A percentile compares a stretch with the other conserved stretches of the same genome.
phyloP scores from a whole-genome alignment of 2,113 vertebrate genomes.

The Sturnira hondurensis region DNA sequence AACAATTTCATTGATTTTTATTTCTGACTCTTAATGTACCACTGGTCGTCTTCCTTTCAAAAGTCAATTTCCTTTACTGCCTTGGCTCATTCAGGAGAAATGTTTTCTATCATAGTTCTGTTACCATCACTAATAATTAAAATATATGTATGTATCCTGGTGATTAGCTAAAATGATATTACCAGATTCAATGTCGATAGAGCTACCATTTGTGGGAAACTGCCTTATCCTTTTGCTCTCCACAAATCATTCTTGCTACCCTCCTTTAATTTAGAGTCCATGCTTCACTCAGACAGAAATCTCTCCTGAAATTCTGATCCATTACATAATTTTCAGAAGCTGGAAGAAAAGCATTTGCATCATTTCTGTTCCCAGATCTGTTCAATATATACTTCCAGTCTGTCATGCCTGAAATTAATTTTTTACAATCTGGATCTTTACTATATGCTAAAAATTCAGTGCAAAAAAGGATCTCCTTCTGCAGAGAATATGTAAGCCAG shows the following conservation, averaged over 20 bases:
- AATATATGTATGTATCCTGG: background rate
- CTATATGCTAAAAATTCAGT: slow-evolving; percentile 79
- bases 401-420: slow-evolving; percentile 79
- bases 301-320: slow-evolving; percentile 69
- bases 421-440: slow-evolving; percentile 79
- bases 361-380: slow-evolving; percentile 78
- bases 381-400: slow-evolving; percentile 78
- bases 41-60: slow-evolving; percentile 29
- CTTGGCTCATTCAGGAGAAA: slow-evolving; percentile 20
- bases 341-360: slow-evolving; percentile 75
- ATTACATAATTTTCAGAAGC: slow-evolving; percentile 77
- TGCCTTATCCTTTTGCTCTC: slow-evolving; percentile 18
- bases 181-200: background rate
- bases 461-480: slow-evolving; percentile 77
- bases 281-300: slow-evolving; percentile 57
- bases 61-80: slow-evolving; percentile 44
- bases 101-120: slow-evolving; percentile 1
- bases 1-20: slow-evolving; percentile 58
- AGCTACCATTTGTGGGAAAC: background rate
- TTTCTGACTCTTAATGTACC: slow-evolving; percentile 38
- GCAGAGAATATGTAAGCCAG: slow-evolving; percentile 75
- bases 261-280: slow-evolving; percentile 50
- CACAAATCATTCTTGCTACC: slow-evolving; percentile 47
- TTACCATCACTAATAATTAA: slow-evolving; percentile 48
- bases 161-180: background rate